Evolutionary conservation across 2,888 invertebrate species (phyloP).

Genomic region (Laspeyria flexula): DNA sequence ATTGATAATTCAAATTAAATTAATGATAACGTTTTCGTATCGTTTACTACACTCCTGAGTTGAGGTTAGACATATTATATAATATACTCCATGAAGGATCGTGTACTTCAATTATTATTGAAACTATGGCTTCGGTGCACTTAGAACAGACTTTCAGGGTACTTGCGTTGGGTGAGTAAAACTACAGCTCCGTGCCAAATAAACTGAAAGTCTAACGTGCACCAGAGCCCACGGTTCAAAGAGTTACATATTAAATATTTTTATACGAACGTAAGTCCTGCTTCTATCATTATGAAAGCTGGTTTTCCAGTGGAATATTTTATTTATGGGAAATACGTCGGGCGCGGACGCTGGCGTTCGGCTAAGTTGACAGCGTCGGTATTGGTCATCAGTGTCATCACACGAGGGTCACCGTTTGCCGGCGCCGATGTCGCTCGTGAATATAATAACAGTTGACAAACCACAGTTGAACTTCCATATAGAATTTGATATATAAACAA

Average conservation of each 20-base stretch:
- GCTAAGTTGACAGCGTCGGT: no score
- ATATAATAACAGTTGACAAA: no score
- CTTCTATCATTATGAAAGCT: constrained; percentile 5
- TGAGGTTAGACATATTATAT: neutral
- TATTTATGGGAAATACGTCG: neutral
- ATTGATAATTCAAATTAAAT: constrained; percentile 3
- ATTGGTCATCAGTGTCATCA: no score
- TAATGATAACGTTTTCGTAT: neutral
- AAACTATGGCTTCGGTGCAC: constrained; percentile 3
- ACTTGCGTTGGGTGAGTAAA: neutral
- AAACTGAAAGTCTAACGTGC: constrained; percentile 1
- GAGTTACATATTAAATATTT: constrained; percentile 20
- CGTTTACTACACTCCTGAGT: neutral
- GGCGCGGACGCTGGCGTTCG: neutral
- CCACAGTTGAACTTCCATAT: no score
- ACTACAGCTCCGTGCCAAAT: constrained; percentile 4
- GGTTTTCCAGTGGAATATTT: neutral
- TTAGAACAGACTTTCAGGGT: constrained; percentile 9
- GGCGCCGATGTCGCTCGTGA: no score
- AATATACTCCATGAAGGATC: constrained; percentile 8
- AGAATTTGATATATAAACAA: no score
- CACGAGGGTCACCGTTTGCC: no score
- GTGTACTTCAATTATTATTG: constrained; percentile 22
- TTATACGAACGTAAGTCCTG: constrained; percentile 13
- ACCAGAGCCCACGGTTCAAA: constrained; percentile 13